Conservation (phyloP, 2,113 vertebrate genomes). For the Labeo catla region DNA sequence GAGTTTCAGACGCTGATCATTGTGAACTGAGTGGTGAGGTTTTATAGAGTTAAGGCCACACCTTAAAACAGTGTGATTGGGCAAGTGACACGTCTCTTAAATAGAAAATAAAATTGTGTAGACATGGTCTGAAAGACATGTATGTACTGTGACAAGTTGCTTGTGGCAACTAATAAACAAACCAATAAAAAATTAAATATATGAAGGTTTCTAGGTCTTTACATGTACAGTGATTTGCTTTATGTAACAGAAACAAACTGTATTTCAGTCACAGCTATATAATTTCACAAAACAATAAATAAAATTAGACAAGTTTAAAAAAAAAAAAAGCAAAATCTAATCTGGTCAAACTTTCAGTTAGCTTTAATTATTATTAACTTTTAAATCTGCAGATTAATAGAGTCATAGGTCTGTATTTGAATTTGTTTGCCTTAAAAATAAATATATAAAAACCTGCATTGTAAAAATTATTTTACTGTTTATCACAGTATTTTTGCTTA, state of each 20-base stretch:
- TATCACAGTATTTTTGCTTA: too few species aligned
- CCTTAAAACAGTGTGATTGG: not conserved
- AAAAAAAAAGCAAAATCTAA: not conserved
- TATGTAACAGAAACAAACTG: not conserved
- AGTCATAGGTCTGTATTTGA: too few species aligned
- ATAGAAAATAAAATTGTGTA: not conserved
- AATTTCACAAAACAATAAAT: not conserved
- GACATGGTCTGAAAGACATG: not conserved
- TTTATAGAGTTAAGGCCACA: not conserved
- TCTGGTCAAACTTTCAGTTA: not conserved
- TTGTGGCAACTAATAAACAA: too few species aligned
- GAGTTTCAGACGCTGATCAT: not conserved
- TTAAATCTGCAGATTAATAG: too few species aligned
- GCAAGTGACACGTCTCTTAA: not conserved
- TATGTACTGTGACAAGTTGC: too few species aligned
- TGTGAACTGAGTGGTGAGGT: not conserved
- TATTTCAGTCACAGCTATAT: not conserved
- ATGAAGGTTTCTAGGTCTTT: too few species aligned
- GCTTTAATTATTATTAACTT: too few species aligned
- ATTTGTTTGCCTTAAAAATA: too few species aligned
- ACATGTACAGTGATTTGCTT: not conserved
- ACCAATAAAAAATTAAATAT: too few species aligned
- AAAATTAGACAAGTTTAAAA: too few species aligned
- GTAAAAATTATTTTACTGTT: too few species aligned
- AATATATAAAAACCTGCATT: too few species aligned